Evolutionary conservation across 92 coral and sea anemone species (phyloP).

Genomic region (Epizoanthus scotinus): DNA sequence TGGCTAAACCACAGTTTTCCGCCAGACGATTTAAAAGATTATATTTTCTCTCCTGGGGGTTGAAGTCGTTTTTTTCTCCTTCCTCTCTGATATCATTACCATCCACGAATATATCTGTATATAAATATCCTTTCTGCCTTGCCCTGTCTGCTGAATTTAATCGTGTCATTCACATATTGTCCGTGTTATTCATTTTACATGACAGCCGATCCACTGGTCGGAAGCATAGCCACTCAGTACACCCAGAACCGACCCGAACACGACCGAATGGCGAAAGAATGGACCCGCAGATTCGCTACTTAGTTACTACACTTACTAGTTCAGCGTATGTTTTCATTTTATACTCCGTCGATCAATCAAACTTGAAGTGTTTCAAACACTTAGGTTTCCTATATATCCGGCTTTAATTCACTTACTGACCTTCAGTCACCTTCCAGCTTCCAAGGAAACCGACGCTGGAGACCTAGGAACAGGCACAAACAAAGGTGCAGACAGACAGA

Average conservation of each 20-base stretch:
- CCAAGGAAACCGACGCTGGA: too few relatives aligned
- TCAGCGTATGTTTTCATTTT: background rate
- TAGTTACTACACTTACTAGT: background rate
- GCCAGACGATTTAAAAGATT: too few relatives aligned
- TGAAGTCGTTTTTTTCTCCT: too few relatives aligned
- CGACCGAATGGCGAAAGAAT: conserved; percentile 59
- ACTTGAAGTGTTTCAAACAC: background rate
- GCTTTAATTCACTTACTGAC: too few relatives aligned
- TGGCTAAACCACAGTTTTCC: too few relatives aligned
- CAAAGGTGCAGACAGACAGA: too few relatives aligned
- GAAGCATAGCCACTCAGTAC: conserved; percentile 60
- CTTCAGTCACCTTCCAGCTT: too few relatives aligned
- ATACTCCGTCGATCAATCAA: background rate
- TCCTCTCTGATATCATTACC: too few relatives aligned
- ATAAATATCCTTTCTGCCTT: too few relatives aligned
- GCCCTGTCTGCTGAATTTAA: background rate
- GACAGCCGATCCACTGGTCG: conserved; percentile 62
- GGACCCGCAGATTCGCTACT: conserved; percentile 63
- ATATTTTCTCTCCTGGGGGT: too few relatives aligned
- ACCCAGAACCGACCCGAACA: conserved; percentile 58
- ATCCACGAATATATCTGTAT: too few relatives aligned
- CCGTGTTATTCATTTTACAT: background rate
- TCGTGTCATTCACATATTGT: background rate
- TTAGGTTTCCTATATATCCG: background rate
- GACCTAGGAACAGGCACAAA: background rate